These are phyloP conservation scores for Heliconius charithonia DNA, from an alignment of 2,888 invertebrate genomes.

Conservation along the genomic window DNA sequence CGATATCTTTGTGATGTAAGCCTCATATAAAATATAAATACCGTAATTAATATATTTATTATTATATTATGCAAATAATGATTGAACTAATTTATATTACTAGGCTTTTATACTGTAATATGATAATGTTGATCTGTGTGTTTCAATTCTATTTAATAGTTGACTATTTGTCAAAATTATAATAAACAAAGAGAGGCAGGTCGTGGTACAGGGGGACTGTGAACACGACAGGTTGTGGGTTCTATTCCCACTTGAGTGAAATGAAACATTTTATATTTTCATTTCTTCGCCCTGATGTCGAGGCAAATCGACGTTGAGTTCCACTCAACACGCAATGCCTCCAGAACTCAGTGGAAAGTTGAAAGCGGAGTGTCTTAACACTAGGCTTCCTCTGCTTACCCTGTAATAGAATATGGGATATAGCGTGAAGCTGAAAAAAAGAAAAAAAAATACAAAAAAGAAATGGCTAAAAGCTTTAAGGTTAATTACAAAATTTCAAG, in stretches of 20 bases:
- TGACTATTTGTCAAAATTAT: not conserved
- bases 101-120: not conserved
- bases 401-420: no score
- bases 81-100: not conserved
- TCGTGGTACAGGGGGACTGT: no score
- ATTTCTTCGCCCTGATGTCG: no score
- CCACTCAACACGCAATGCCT: no score
- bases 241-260: no score
- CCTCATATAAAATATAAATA: constrained; percentile 23
- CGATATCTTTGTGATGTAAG: constrained; percentile 23
- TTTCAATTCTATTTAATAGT: not conserved
- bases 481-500: not conserved
- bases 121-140: not conserved
- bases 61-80: not conserved
- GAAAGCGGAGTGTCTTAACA: no score
- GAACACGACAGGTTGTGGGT: no score
- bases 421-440: no score
- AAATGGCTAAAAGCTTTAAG: not conserved
- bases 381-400: no score
- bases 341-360: no score
- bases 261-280: no score
- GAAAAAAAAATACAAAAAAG: not conserved
- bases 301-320: no score
- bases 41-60: not conserved
- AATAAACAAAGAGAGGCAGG: not conserved